These are phyloP conservation scores for Beroe ovata DNA, from an alignment of 37 sponge, comb jelly and placozoan species.

Conservation along the genomic window DNA sequence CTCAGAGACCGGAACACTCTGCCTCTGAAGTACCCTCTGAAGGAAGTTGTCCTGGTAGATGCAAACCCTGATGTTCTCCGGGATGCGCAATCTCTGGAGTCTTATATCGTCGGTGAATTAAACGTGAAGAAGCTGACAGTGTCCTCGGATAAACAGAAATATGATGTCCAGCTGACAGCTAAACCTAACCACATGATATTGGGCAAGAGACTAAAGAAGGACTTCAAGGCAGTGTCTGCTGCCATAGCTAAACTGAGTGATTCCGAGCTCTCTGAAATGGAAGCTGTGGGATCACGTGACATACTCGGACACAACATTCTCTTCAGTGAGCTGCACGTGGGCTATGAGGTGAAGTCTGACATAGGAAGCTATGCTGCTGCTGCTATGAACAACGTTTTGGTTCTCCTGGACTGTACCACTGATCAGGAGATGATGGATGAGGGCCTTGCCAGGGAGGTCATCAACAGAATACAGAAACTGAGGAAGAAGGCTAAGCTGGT, in stretches of 20 bases:
- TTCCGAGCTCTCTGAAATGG: conserved; percentile 73
- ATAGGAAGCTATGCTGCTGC: conserved; percentile 74
- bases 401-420: conserved; percentile 84
- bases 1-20: conserved; percentile 87
- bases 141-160: conserved; percentile 78
- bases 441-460: conserved; percentile 89
- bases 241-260: conserved; percentile 70
- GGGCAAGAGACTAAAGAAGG: conserved; percentile 89
- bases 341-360: conserved; percentile 73
- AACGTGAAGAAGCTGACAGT: conserved; percentile 83
- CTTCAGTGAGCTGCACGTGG: conserved; percentile 69
- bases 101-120: conserved; percentile 89
- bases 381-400: conserved; percentile 77
- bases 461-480: conserved; percentile 94
- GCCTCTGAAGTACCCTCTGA: conserved; percentile 91
- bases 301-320: conserved; percentile 72
- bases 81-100: conserved; percentile 73
- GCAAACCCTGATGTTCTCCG: conserved; percentile 71
- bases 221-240: conserved; percentile 76
- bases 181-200: conserved; percentile 87
- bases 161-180: conserved; percentile 78
- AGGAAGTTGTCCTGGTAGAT: conserved; percentile 87
- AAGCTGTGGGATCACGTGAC: conserved; percentile 72
- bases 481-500: conserved; percentile 77
- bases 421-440: conserved; percentile 88